A percentile compares a stretch with the other conserved stretches of the same genome.
Evolutionary conservation across 2,113 vertebrate genomes (phyloP).

Genomic region (Salvelinus namaycush): DNA sequence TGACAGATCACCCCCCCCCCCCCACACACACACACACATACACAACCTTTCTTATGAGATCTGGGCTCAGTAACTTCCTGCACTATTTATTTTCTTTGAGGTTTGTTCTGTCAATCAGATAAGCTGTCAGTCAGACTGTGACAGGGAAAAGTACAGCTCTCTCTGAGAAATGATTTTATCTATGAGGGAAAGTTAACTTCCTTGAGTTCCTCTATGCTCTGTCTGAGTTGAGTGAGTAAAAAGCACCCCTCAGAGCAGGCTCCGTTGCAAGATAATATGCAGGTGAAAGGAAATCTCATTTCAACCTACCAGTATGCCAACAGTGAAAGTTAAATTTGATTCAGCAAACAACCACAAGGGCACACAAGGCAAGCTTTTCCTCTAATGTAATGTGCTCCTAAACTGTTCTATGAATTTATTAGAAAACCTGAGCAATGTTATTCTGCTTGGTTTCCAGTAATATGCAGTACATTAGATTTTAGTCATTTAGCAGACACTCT

Average conservation of each 20-base stretch:
- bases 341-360: slow-evolving; percentile 43
- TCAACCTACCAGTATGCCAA: slow-evolving; percentile 41
- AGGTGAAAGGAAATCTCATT: slow-evolving; percentile 55
- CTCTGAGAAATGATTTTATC: slow-evolving; percentile 26
- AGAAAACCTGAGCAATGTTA: slow-evolving; percentile 26
- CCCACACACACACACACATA: no score
- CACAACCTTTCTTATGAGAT: slow-evolving; percentile 22
- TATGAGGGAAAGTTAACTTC: slow-evolving; percentile 32
- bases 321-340: slow-evolving; percentile 54
- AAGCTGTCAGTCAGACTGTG: slow-evolving; percentile 36
- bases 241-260: background rate
- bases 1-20: background rate
- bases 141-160: slow-evolving; percentile 17
- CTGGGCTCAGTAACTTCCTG: slow-evolving; percentile 7
- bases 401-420: slow-evolving; percentile 11
- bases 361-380: background rate
- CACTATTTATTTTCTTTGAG: background rate
- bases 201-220: slow-evolving; percentile 8
- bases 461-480: background rate
- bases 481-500: no score
- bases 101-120: slow-evolving; percentile 29
- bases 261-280: slow-evolving; percentile 43
- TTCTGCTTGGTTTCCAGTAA: slow-evolving; percentile 6
- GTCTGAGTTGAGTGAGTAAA: slow-evolving; percentile 32
- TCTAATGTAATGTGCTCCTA: slow-evolving; percentile 23